These are phyloP conservation scores for Eupeodes latifasciatus DNA, from an alignment of 2,888 invertebrate genomes.

Conservation along the genomic window DNA sequence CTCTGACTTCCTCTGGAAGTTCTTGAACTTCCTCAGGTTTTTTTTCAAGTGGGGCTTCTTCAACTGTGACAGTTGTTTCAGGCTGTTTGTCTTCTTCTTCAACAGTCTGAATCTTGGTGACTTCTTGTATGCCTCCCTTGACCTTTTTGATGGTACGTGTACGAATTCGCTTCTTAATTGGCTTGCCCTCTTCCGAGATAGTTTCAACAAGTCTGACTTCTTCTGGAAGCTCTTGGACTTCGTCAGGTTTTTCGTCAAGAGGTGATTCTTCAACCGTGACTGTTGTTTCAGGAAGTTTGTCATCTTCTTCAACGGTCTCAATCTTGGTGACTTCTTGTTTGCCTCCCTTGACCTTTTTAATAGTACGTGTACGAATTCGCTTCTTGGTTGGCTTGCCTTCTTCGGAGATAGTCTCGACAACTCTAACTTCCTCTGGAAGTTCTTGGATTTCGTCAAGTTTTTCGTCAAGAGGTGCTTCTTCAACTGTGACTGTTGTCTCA, in stretches of 20 bases:
- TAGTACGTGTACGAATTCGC: constrained; percentile 32
- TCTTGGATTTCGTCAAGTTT: constrained; percentile 13
- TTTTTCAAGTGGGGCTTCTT: constrained; percentile 37
- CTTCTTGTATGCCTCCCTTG: constrained; percentile 49
- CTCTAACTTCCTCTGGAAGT: constrained; percentile 41
- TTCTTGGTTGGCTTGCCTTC: constrained; percentile 46
- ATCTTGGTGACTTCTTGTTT: constrained; percentile 53
- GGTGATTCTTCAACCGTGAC: constrained; percentile 40
- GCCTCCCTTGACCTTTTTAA: constrained; percentile 43
- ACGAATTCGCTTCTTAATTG: constrained; percentile 35
- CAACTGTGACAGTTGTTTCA: constrained; percentile 48
- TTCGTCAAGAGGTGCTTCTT: constrained; percentile 34
- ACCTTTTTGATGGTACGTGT: constrained; percentile 42
- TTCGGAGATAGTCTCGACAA: constrained; percentile 27
- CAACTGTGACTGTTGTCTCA: constrained; percentile 45
- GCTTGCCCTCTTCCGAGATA: constrained; percentile 39
- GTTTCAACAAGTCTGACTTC: constrained; percentile 33
- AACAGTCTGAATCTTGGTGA: constrained; percentile 49
- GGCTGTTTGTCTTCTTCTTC: constrained; percentile 47
- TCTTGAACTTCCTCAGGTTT: constrained; percentile 22
- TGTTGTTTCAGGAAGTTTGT: constrained; percentile 46
- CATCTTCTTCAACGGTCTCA: constrained; percentile 43
- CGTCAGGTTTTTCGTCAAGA: constrained; percentile 39
- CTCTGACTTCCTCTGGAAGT: constrained; percentile 38
- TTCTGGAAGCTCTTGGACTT: constrained; percentile 36